Evolutionary conservation across 2,113 vertebrate species (phyloP).

Genomic region (Odobenus rosmarus): DNA sequence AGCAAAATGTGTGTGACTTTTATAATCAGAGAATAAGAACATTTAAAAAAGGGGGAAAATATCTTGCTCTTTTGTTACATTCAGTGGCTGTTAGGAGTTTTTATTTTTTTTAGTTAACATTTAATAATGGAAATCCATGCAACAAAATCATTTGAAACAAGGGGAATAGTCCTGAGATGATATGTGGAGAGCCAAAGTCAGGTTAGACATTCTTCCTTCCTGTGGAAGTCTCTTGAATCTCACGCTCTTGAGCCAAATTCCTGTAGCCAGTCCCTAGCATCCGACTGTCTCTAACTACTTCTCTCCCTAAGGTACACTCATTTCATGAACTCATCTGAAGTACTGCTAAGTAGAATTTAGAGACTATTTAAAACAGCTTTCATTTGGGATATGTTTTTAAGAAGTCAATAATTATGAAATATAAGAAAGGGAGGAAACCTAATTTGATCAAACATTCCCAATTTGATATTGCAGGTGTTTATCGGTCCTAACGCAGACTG

Average conservation of each 20-base stretch:
- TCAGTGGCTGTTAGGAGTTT: background rate
- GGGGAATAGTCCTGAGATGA: background rate
- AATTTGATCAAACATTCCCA: slow-evolving; percentile 34
- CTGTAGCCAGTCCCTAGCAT: background rate
- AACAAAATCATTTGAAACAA: slow-evolving; percentile 6
- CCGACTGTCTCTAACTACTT: background rate
- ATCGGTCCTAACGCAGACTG: background rate
- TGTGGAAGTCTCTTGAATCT: background rate
- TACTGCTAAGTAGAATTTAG: background rate
- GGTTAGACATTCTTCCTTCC: background rate
- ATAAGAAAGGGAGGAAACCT: background rate
- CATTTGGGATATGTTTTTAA: slow-evolving; percentile 22
- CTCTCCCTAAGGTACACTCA: background rate
- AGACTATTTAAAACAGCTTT: slow-evolving; percentile 46
- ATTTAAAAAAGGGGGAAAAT: background rate
- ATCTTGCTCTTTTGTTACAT: background rate
- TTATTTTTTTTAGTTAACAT: slow-evolving; percentile 38
- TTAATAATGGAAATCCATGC: slow-evolving; percentile 47
- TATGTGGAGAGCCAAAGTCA: background rate
- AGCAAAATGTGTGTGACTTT: background rate
- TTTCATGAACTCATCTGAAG: background rate
- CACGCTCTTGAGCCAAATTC: background rate
- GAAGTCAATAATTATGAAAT: background rate
- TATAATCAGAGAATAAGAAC: slow-evolving; percentile 20
- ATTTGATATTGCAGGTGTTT: background rate